Conservation (phyloP, 2,888 invertebrate species). For the Polyommatus icarus region DNA sequence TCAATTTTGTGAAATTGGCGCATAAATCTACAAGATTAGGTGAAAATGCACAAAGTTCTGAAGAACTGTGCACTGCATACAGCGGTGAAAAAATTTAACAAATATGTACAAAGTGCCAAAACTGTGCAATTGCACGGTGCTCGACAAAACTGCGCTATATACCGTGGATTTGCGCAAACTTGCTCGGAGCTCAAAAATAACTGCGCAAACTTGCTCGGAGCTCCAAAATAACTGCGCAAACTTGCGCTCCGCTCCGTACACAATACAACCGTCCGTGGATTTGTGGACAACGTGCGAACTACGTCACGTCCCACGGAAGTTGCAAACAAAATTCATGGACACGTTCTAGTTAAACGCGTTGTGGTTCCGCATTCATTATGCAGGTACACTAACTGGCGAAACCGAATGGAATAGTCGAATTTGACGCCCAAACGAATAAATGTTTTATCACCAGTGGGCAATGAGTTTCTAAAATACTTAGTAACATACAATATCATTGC, state of each 20-base stretch:
- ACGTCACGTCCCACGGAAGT: slow-evolving; percentile 1
- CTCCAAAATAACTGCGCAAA: background rate
- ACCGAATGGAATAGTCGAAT: slow-evolving; percentile 16
- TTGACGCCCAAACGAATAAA: background rate
- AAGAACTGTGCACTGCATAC: too few species aligned
- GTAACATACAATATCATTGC: too few species aligned
- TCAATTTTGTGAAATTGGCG: too few species aligned
- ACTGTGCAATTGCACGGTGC: too few species aligned
- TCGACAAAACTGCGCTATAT: background rate
- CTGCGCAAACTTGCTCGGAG: background rate
- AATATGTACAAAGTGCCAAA: too few species aligned
- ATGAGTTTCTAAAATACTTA: too few species aligned
- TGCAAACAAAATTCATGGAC: slow-evolving; percentile 21
- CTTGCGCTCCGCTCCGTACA: background rate
- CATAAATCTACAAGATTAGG: too few species aligned
- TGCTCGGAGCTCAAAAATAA: background rate
- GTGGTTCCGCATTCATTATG: slow-evolving; percentile 12
- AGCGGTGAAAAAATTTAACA: too few species aligned
- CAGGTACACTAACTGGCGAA: background rate
- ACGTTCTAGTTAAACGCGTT: slow-evolving; percentile 16
- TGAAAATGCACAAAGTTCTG: too few species aligned
- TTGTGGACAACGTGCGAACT: background rate
- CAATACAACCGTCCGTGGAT: background rate
- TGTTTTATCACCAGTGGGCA: background rate
- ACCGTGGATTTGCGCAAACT: background rate